Conservation (phyloP, 2,113 vertebrate genomes). For the Candoia aspera region DNA sequence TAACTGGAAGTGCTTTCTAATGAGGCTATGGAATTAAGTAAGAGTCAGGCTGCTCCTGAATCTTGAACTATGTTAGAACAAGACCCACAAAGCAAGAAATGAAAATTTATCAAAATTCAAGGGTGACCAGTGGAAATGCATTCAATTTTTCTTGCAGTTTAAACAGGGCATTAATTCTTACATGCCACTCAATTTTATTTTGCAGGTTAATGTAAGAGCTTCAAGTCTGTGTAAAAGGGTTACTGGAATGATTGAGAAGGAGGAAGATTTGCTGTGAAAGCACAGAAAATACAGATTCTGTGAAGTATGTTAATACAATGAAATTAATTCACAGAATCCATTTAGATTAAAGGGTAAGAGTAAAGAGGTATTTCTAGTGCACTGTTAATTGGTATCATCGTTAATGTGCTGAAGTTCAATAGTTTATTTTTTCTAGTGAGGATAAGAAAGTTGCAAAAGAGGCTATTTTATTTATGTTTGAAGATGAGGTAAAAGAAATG, state of each 20-base stretch:
- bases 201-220: background rate
- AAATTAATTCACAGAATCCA: background rate
- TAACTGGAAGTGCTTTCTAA: background rate
- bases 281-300: slow-evolving; percentile 12
- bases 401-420: slow-evolving; percentile 27
- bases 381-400: slow-evolving; percentile 12
- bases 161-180: background rate
- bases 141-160: slow-evolving; percentile 19
- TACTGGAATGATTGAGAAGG: background rate
- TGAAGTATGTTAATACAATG: background rate
- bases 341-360: background rate
- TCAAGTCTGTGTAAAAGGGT: background rate
- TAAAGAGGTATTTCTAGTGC: background rate
- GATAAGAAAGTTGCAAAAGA: background rate
- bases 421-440: background rate
- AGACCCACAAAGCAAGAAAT: background rate
- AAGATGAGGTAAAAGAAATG: slow-evolving; percentile 3
- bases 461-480: rapidly evolving
- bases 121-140: background rate
- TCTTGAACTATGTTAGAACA: background rate
- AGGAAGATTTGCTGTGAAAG: background rate
- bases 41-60: background rate
- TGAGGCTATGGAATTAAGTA: background rate
- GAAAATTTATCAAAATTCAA: background rate
- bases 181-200: slow-evolving; percentile 18